phyloP scores from a whole-genome alignment of 2,888 invertebrate species.

The Mesorhabditis sp. region DNA sequence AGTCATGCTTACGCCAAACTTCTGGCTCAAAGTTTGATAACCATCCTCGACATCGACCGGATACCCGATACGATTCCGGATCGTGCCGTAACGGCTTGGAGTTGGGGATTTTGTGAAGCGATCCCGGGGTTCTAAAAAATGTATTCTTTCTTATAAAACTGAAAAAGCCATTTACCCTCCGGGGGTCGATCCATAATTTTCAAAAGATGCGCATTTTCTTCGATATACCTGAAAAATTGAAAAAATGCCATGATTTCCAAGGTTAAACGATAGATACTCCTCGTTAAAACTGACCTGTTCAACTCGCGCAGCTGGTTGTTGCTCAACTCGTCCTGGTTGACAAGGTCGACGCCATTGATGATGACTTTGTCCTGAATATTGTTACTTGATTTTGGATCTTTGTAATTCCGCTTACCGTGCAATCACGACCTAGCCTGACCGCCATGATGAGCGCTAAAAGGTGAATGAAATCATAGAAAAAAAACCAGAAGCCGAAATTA shows the following conservation, averaged over 20 bases:
- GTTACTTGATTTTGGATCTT: not conserved
- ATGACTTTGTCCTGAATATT: conserved; percentile 46
- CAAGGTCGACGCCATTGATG: conserved; percentile 52
- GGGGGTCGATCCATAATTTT: conserved; percentile 30
- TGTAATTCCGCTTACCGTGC: not conserved
- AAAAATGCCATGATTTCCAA: not conserved
- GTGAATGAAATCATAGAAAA: no score
- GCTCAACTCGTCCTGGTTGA: conserved; percentile 52
- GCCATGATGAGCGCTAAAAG: no score
- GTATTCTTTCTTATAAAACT: no score
- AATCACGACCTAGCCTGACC: conserved; percentile 6
- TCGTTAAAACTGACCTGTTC: conserved; percentile 18
- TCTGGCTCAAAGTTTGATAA: conserved; percentile 1
- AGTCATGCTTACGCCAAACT: not conserved
- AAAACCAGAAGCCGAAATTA: no score
- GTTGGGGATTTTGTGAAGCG: conserved; percentile 2
- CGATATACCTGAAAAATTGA: conserved; percentile 25
- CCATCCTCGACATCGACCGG: not conserved
- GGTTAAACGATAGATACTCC: not conserved
- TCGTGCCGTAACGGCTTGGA: conserved; percentile 3
- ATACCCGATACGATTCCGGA: not conserved
- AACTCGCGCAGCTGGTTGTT: conserved; percentile 45
- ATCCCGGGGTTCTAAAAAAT: not conserved
- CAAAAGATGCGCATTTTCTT: conserved; percentile 34
- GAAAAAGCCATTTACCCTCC: conserved; percentile 5